Evolutionary conservation across 2,888 invertebrate genomes (phyloP), one percentile per base, ranked within the genome.

Genomic region (Drosophila ezoana): DNA sequence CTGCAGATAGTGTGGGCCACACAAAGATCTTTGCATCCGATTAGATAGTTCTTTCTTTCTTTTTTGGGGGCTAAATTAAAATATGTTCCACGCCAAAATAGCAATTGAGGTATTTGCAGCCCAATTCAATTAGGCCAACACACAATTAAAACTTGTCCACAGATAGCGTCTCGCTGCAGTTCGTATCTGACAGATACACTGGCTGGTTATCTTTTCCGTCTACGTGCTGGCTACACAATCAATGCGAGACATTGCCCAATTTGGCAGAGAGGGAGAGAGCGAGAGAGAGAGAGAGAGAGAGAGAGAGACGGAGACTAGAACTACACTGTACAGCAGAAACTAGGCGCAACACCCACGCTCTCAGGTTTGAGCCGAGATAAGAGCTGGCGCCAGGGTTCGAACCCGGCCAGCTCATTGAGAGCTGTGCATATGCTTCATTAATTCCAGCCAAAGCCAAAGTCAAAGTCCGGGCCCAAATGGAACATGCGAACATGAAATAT

Each of bases 81-180:
- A 84, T 87, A 81, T 87, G 87, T 84, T 53, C 47, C 41, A 16
- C 13, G n/a, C 53, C 66, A 20, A 57, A 54, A 62, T 38, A 10
- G 59, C 60, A 58, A 59, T 59, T 38, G 51, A n/a, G 44, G 43
- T 16, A 61, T 49, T 67, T 58, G 60, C 67, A 48, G 67, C 44
- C 45, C 88, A 88, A 89, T 90, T 90, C 83, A 90, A 87, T 90
- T 89, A 90, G 82, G 54, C 64, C 79, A 60, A 89, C 90, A 90
- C 75, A 84, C 90, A 89, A 84, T 90, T 88, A 87, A 79, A 78
- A 76, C 78, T 79, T 90, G 90, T 89, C 40, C 9, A 43, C 8
- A 44, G 86, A 82, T 78, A 76, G 43, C 23, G 71, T 68, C 67
- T 51, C 41, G 37, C 18, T 33, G 23, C 45, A 51, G 28, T 62